Conservation (phyloP, 2,888 invertebrate genomes). For the Chrysolina oricalcia region DNA sequence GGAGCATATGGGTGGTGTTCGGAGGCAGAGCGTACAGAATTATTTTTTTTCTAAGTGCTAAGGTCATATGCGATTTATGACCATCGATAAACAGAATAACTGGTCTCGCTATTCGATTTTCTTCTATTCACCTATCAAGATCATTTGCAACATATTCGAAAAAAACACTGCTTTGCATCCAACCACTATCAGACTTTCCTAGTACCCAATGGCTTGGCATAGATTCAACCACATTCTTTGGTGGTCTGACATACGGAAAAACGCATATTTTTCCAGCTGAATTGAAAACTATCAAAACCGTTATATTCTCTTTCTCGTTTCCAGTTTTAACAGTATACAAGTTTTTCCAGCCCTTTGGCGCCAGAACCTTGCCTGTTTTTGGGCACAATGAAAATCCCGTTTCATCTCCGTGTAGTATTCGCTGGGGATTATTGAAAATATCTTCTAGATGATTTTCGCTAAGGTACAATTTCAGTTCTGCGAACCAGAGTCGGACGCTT, state of each 20-base stretch:
- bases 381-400: not conserved
- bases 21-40: too few relatives aligned
- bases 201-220: conserved; percentile 52
- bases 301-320: conserved; percentile 60
- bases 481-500: too few relatives aligned
- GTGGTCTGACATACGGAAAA: conserved; percentile 49
- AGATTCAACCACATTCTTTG: conserved; percentile 32
- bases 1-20: too few relatives aligned
- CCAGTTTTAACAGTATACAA: not conserved
- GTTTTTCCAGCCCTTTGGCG: not conserved
- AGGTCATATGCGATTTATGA: too few relatives aligned
- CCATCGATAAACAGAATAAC: too few relatives aligned
- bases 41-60: too few relatives aligned
- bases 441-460: too few relatives aligned
- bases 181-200: conserved; percentile 42
- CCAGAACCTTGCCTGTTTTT: not conserved
- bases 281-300: conserved; percentile 56
- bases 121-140: too few relatives aligned
- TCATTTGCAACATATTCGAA: conserved; percentile 28
- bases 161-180: conserved; percentile 44
- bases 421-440: not conserved
- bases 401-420: not conserved
- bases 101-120: too few relatives aligned
- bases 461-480: too few relatives aligned
- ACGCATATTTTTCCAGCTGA: conserved; percentile 45